Conservation (phyloP, 2,113 vertebrate genomes). For the Eleginops maclovinus region DNA sequence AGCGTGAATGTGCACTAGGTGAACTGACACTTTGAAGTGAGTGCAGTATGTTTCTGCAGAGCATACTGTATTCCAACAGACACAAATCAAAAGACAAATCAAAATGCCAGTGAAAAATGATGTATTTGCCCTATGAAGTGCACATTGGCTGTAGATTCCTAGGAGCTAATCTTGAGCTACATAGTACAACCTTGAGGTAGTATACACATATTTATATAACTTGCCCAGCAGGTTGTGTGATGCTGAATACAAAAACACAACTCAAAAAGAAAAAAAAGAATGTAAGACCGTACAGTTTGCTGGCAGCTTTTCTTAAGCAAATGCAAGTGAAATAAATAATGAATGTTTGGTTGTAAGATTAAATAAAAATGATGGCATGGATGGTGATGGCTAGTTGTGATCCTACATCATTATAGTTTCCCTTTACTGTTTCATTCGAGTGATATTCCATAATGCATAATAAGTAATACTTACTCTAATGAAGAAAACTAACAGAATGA, state of each 20-base stretch:
- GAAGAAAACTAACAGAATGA: too few species aligned
- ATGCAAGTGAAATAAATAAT: not conserved
- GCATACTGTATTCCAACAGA: not conserved
- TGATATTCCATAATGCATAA: too few species aligned
- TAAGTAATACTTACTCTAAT: too few species aligned
- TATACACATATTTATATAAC: not conserved
- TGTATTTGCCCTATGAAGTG: not conserved
- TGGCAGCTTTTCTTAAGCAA: not conserved
- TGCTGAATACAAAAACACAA: not conserved
- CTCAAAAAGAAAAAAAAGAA: not conserved
- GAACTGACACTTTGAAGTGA: not conserved
- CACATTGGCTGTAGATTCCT: not conserved
- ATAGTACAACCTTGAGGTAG: not conserved
- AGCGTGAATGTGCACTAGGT: not conserved
- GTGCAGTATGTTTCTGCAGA: not conserved
- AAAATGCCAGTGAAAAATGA: not conserved
- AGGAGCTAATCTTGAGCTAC: not conserved
- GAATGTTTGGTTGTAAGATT: not conserved
- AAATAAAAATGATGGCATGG: too few species aligned
- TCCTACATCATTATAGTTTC: not conserved
- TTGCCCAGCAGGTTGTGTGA: not conserved
- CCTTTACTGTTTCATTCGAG: too few species aligned
- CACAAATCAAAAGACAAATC: not conserved
- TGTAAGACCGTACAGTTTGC: not conserved
- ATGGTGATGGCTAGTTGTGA: not conserved